phyloP scores from a whole-genome alignment of 2,113 vertebrate genomes.

The Amphilophus citrinellus region DNA sequence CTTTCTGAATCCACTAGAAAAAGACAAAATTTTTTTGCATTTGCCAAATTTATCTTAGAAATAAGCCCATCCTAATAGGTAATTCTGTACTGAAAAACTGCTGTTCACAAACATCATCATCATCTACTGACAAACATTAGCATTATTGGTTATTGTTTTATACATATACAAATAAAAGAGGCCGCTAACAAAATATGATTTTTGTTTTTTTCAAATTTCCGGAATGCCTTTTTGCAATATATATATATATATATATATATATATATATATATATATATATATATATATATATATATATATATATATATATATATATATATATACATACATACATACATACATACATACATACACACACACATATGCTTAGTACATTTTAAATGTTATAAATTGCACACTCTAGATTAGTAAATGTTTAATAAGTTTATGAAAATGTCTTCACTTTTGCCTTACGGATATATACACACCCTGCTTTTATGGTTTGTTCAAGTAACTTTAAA shows the following conservation, averaged over 20 bases:
- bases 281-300: too few species aligned
- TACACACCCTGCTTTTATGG: neutral
- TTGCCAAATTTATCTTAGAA: neutral
- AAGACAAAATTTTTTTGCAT: neutral
- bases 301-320: too few species aligned
- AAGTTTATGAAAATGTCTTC: neutral
- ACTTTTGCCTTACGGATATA: accelerated
- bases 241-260: neutral
- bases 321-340: too few species aligned
- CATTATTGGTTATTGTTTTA: neutral
- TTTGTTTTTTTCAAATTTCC: neutral
- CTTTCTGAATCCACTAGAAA: slow-evolving; percentile 8
- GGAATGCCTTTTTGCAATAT: neutral
- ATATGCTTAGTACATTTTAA: neutral
- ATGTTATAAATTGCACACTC: neutral
- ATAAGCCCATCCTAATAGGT: neutral
- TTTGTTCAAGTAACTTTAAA: neutral
- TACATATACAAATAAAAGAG: accelerated
- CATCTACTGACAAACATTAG: neutral
- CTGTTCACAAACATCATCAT: neutral
- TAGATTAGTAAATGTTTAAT: neutral
- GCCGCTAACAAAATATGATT: accelerated
- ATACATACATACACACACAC: neutral
- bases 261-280: too few species aligned
- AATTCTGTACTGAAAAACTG: neutral